Evolutionary conservation across 2,888 invertebrate genomes (phyloP).

Genomic region (Hipparchia sbordonii): DNA sequence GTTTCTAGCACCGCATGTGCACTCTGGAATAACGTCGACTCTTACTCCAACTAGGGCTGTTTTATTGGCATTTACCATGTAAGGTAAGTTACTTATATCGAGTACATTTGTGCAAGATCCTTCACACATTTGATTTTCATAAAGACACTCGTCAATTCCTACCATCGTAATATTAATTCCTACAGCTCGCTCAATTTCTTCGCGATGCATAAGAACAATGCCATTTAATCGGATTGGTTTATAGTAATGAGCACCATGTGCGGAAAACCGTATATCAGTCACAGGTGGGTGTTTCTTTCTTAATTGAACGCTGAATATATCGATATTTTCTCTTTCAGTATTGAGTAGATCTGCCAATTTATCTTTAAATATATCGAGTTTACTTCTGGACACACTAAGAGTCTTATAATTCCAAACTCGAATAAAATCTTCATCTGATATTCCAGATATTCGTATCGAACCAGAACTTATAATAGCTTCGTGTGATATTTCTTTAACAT

Average conservation of each 20-base stretch:
- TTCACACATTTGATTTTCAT: conserved; percentile 97
- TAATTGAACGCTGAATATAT: conserved; percentile 97
- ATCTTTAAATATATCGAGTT: conserved; percentile 94
- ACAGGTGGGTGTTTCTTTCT: conserved; percentile 93
- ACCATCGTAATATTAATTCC: conserved; percentile 99
- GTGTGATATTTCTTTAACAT: conserved; percentile 96
- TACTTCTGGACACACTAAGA: conserved; percentile 92
- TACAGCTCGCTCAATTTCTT: conserved; percentile 96
- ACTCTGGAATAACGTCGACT: conserved; percentile 95
- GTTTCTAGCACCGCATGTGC: conserved; percentile 96
- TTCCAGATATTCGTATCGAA: conserved; percentile 95
- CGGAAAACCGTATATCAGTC: conserved; percentile 96
- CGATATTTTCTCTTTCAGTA: conserved; percentile 94
- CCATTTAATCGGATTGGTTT: conserved; percentile 97
- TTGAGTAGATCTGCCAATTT: conserved; percentile 93
- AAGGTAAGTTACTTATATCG: conserved; percentile 93
- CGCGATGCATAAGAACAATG: conserved; percentile 95
- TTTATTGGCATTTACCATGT: conserved; percentile 98
- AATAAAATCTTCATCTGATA: conserved; percentile 98
- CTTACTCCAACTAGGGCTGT: conserved; percentile 98
- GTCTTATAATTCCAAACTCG: conserved; percentile 96
- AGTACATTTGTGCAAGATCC: conserved; percentile 97
- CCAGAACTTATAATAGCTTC: conserved; percentile 98
- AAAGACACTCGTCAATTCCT: conserved; percentile 97
- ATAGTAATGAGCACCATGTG: conserved; percentile 97